These are phyloP conservation scores for Spatulosminthurus flaviceps DNA, from an alignment of 2,888 invertebrate genomes.

Conservation along the genomic window DNA sequence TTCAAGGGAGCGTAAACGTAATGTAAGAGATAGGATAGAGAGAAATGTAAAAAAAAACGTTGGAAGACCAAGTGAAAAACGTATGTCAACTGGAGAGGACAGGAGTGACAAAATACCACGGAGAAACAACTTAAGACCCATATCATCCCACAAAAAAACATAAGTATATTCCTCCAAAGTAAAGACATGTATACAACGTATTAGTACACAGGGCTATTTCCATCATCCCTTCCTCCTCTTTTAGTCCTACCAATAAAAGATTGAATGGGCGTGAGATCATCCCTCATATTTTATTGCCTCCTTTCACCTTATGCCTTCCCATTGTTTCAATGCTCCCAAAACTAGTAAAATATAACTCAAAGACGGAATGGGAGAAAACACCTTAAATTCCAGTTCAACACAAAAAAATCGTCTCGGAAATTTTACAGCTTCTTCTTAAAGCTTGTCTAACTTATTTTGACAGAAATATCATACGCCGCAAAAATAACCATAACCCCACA, in stretches of 20 bases:
- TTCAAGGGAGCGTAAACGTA: neutral
- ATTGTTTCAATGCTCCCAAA: neutral
- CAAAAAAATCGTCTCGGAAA: too few species aligned
- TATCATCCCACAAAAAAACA: neutral
- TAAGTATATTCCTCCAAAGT: neutral
- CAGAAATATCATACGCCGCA: too few species aligned
- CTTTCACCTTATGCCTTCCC: neutral
- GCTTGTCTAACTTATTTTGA: too few species aligned
- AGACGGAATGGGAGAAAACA: too few species aligned
- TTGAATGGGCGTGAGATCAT: slow-evolving; percentile 20
- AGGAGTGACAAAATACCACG: slow-evolving; percentile 25
- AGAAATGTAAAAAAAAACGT: neutral
- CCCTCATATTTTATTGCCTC: neutral
- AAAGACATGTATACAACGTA: neutral
- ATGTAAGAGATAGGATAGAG: neutral
- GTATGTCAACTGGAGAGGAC: slow-evolving; percentile 15
- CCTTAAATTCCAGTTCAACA: too few species aligned
- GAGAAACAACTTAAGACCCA: neutral
- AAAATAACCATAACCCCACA: too few species aligned
- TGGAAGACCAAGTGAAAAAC: neutral
- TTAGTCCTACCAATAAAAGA: neutral
- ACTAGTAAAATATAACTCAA: too few species aligned
- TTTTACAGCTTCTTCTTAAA: too few species aligned
- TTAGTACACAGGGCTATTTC: neutral
- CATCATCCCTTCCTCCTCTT: neutral